Evolutionary conservation across 1,140 invertebrate species (phyloP).

Genomic region (Choristoneura fumiferana): DNA sequence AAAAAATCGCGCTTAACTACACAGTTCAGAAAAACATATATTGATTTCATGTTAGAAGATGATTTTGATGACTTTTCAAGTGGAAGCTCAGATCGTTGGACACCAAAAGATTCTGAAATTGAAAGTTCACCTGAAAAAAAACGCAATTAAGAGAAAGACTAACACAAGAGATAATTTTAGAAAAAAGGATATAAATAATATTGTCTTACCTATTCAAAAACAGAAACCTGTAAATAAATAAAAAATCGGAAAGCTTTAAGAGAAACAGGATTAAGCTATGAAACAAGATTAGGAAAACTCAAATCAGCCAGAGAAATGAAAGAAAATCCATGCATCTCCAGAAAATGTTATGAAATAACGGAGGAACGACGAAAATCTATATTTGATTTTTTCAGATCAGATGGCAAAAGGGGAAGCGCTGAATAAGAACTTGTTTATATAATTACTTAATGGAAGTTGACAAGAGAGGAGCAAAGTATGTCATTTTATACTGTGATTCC

Average conservation of each 20-base stretch:
- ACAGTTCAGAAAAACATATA: neutral
- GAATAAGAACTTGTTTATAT: neutral
- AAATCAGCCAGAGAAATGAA: neutral
- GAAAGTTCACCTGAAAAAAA: neutral
- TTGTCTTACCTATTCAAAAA: neutral
- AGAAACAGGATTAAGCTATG: neutral
- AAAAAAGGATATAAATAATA: too few species aligned
- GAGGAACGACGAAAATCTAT: neutral
- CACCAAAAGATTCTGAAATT: neutral
- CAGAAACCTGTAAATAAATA: neutral
- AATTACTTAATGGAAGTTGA: neutral
- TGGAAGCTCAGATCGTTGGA: neutral
- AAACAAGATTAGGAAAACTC: neutral
- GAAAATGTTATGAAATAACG: neutral
- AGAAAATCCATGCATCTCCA: neutral
- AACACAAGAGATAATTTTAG: neutral
- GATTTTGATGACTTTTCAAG: neutral
- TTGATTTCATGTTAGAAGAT: neutral
- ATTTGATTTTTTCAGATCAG: neutral
- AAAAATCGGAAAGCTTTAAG: neutral
- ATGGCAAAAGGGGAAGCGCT: neutral
- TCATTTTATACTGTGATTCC: neutral
- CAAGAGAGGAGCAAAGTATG: neutral
- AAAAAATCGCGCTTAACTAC: neutral
- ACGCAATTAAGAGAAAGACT: neutral